Conservation (phyloP, 2,888 invertebrate genomes). For the Psylliodes chrysocephalus region DNA sequence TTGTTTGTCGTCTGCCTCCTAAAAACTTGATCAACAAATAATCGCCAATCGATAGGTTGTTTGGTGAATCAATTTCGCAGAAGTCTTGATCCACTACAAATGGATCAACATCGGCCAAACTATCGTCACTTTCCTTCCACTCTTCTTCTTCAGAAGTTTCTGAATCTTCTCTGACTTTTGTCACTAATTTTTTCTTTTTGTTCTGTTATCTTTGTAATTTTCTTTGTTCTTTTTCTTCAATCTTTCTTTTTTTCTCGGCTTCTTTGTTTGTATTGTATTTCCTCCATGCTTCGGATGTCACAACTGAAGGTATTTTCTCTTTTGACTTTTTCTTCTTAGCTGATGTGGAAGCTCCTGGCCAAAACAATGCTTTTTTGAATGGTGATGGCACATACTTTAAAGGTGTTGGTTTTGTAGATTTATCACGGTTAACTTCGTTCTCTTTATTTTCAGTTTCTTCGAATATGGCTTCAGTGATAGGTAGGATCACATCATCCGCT, state of each 20-base stretch:
- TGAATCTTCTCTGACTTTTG: conserved; percentile 13
- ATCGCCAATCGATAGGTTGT: background rate
- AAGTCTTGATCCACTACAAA: conserved; percentile 1
- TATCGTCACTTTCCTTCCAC: conserved; percentile 1
- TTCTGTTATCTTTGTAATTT: background rate
- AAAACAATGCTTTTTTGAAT: conserved; percentile 10
- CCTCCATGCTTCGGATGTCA: conserved; percentile 9
- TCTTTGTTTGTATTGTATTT: conserved; percentile 8
- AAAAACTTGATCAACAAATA: conserved; percentile 4
- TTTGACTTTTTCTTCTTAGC: conserved; percentile 8
- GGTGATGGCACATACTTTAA: conserved; percentile 3
- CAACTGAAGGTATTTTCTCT: conserved; percentile 13
- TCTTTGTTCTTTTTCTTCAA: background rate
- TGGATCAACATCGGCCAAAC: conserved; percentile 1
- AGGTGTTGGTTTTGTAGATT: too few species aligned
- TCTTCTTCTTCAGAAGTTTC: conserved; percentile 7
- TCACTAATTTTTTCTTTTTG: background rate
- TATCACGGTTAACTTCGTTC: too few species aligned
- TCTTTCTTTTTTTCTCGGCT: background rate
- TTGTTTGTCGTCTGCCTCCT: background rate
- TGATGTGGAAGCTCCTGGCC: background rate
- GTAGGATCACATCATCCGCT: too few species aligned
- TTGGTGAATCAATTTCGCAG: conserved; percentile 4
- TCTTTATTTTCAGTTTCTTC: too few species aligned
- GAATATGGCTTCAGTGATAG: too few species aligned